These are phyloP conservation scores for Chrosomus eos DNA, from an alignment of 2,797 vertebrate genomes.

Conservation along the genomic window DNA sequence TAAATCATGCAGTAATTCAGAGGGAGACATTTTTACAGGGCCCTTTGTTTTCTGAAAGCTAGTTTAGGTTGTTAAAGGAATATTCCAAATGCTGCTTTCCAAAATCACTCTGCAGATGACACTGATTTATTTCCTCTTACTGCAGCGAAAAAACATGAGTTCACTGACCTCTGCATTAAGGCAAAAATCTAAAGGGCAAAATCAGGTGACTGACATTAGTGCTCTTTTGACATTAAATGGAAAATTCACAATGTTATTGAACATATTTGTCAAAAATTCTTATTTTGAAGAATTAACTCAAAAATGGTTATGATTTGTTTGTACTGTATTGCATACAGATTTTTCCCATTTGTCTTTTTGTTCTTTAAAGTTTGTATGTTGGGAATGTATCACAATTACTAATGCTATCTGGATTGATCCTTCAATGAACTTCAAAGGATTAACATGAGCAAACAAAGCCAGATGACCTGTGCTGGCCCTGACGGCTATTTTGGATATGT, in stretches of 20 bases:
- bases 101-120: slow-evolving; percentile 19
- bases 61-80: slow-evolving; percentile 42
- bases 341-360: slow-evolving; percentile 45
- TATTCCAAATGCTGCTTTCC: slow-evolving; percentile 42
- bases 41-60: slow-evolving; percentile 31
- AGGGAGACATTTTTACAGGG: slow-evolving; percentile 36
- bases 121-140: slow-evolving; percentile 39
- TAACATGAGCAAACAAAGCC: slow-evolving; percentile 55
- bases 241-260: not conserved
- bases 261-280: not conserved
- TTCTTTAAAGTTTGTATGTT: slow-evolving; percentile 49
- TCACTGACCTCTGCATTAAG: slow-evolving; percentile 18
- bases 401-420: slow-evolving; percentile 40
- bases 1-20: slow-evolving; percentile 34
- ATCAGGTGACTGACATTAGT: slow-evolving; percentile 23
- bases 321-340: slow-evolving; percentile 27
- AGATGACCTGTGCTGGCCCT: slow-evolving; percentile 46
- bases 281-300: not conserved
- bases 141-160: slow-evolving; percentile 27
- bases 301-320: not conserved
- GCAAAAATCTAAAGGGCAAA: slow-evolving; percentile 15
- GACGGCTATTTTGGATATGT: slow-evolving; percentile 44
- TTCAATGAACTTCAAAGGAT: slow-evolving; percentile 48
- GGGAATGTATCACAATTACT: slow-evolving; percentile 45
- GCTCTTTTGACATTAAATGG: slow-evolving; percentile 8